Base-by-base conservation (phyloP, 2,113 vertebrate genomes). In the Thamnaconus septentrionalis region DNA sequence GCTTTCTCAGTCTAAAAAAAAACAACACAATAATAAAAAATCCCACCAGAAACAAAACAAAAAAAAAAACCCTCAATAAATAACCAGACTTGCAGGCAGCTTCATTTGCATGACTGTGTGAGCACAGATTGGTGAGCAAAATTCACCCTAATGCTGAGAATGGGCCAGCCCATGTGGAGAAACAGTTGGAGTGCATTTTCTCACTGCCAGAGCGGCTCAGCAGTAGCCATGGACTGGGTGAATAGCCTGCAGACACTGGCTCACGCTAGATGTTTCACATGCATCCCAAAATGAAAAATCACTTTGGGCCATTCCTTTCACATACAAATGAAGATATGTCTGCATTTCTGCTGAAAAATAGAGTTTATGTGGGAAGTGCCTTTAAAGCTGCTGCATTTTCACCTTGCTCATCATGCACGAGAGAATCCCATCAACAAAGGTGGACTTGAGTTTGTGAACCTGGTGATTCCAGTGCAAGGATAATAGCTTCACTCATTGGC, bases 391-490 rank as follows among this genome's bases (percentile, higher is more conserved):
- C 41, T 44, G 4, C 3, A 7, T 5, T 3, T 82, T 80, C 87
- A 97, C 95, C 93, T 96, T 92, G 61, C 67, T 91, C 86, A 89
- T 87, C 87, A 92, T 87, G 76, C 91, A 96, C 0, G 87, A 91
- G 5, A 80, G 82, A 47, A 97, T 87, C 50, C 95, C 94, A 53
- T 98, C 96, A 44, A 98, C 86, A 47, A 95, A 98, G 6, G 94
- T 89, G 40, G 95, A 96, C 83, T 97, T 98, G 88, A 95, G 92
- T 82, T 97, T 97, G 80, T 93, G 95, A 77, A 96, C 85, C 95
- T 98, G 76, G 41, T 41, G 75, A 4, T 12, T 40, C 74, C 5
- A 66, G 66, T 42, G 11, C 6, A 10, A 48, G 12, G 39, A 5
- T 50, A 10, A 41, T 55, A 10, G 42, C 8, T 40, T 4, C 4